Conservation (phyloP, 1,140 invertebrate genomes). For the Bactericera cockerelli region DNA sequence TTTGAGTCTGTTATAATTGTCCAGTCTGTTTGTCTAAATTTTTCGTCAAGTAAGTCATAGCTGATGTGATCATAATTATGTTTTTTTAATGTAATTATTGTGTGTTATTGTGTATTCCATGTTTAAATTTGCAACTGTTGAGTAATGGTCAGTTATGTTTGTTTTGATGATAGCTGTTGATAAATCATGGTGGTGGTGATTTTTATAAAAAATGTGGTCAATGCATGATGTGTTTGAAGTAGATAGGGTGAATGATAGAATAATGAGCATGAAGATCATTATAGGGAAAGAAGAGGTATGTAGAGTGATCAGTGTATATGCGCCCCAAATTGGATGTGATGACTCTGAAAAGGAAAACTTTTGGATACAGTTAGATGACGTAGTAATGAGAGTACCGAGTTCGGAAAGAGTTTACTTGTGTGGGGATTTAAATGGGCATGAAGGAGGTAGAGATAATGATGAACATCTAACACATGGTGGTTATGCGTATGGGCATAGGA, state of each 20-base stretch:
- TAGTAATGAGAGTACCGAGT: background rate
- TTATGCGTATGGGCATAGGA: background rate
- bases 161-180: too few relatives aligned
- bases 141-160: too few relatives aligned
- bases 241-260: background rate
- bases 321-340: background rate
- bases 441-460: background rate
- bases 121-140: too few relatives aligned
- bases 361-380: background rate
- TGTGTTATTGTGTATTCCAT: too few relatives aligned
- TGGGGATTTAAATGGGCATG: background rate
- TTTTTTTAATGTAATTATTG: too few relatives aligned
- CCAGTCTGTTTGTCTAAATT: too few relatives aligned
- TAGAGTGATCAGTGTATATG: background rate
- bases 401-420: background rate
- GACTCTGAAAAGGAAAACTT: background rate
- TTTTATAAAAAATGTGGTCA: too few relatives aligned
- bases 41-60: too few relatives aligned
- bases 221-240: too few relatives aligned
- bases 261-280: background rate
- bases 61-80: too few relatives aligned
- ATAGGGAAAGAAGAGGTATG: background rate
- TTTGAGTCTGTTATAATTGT: too few relatives aligned
- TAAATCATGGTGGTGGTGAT: too few relatives aligned
- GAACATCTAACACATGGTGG: background rate